Conservation (phyloP, 2,113 vertebrate species). For the Myotis yumanensis region DNA sequence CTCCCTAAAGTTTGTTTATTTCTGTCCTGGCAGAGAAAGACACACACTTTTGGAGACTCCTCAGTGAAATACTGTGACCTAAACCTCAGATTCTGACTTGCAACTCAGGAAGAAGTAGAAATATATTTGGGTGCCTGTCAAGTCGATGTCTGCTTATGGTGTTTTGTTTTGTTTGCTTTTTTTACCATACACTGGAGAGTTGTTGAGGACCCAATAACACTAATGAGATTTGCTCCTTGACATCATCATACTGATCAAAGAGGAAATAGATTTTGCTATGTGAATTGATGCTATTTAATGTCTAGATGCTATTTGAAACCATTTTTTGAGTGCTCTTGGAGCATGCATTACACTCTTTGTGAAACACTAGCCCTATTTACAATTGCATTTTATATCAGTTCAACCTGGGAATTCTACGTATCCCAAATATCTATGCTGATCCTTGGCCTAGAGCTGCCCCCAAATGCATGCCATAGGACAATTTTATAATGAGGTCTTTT, state of each 20-base stretch:
- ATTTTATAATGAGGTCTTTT: conserved; percentile 2
- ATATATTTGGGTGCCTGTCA: neutral
- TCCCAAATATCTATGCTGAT: neutral
- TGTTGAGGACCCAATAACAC: neutral
- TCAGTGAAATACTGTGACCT: neutral
- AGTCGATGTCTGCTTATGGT: neutral
- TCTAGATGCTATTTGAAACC: neutral
- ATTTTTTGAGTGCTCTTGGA: neutral
- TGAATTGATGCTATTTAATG: neutral
- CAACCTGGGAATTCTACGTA: neutral
- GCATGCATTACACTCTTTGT: neutral
- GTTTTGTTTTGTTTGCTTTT: neutral
- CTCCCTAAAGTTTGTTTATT: neutral
- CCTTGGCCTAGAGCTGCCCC: neutral
- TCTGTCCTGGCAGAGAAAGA: neutral
- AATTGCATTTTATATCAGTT: neutral
- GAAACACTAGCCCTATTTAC: neutral
- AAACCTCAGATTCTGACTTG: neutral
- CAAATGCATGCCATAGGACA: neutral
- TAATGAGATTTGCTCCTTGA: neutral
- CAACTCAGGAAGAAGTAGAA: neutral
- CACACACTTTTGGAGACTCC: neutral
- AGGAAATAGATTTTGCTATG: neutral
- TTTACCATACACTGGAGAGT: neutral
- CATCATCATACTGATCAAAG: neutral